Base-by-base conservation (phyloP, 2,888 invertebrate genomes). In the Vanessa cardui region DNA sequence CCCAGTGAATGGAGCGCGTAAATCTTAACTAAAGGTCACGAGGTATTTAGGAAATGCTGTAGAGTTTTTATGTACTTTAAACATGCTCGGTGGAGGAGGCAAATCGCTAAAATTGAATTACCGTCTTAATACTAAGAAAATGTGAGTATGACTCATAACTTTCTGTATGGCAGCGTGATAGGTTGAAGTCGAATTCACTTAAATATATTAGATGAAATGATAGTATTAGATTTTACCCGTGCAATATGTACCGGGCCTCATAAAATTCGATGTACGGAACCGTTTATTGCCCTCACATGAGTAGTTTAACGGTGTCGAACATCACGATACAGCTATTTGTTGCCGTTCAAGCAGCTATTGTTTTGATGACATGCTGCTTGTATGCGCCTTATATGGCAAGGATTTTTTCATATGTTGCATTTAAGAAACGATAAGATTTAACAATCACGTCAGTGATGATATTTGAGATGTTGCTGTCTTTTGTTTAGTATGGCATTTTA, bases 281-380 rank as follows among this genome's bases (percentile, higher is more conserved):
- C 74, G 73, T 74, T 77, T 75, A 73, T 69, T 69, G 59, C 65
- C 74, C 75, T 78, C 78, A 79, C 79, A 80, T 78, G 77, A 81
- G 78, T 70, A 69, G 74, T 81, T 82, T 81, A 84, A 84, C 84
- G 81, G 83, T 76, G 74, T 74, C 73, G 75, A 75, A 74, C 75
- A 79, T 80, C 80, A 84, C 79, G 79, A 78, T 73, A 76, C 73
- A 74, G 76, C 77, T 77, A 79, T 80, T 78, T 73, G 76, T 74
- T 72, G 73, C 73, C 70, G 72, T 76, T 70, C 60, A 58, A 65
- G 52, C 52, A 45, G 62, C 67, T 65, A 61, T 70, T 68, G 64
- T 62, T 70, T 65, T 65, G 62, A 68, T 70, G 45, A 46, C 47
- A 45, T 21, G 47, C 49, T 15, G 21, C 50, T 21, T 54, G 52